These are phyloP conservation scores for Pherbina coryleti DNA, from an alignment of 2,888 invertebrate species.

Conservation along the genomic window DNA sequence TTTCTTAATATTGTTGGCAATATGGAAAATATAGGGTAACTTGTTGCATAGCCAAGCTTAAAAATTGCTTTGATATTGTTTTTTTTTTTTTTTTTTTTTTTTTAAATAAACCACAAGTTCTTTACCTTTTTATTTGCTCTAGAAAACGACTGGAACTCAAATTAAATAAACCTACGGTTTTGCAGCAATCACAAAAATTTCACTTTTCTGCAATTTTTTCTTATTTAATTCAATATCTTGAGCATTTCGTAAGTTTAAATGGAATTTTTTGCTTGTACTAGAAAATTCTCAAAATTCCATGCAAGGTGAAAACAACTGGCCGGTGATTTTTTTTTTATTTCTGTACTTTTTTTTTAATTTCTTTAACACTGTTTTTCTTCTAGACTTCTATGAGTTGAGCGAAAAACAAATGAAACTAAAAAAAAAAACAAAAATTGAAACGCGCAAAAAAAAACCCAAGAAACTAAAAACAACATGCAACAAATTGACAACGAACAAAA, in stretches of 20 bases:
- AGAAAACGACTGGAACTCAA: too few relatives aligned
- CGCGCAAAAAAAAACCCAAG: conserved; percentile 3
- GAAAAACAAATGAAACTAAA: background rate
- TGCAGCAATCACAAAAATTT: background rate
- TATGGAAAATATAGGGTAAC: too few relatives aligned
- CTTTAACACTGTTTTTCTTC: conserved; percentile 15
- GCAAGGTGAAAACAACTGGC: too few relatives aligned
- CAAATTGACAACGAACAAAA: conserved; percentile 9
- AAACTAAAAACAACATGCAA: conserved; percentile 12
- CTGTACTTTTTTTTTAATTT: conserved; percentile 28
- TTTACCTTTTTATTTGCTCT: background rate
- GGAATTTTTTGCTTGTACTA: conserved; percentile 53
- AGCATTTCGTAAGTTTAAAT: conserved; percentile 47
- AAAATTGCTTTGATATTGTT: background rate
- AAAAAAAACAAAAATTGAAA: background rate
- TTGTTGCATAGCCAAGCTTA: too few relatives aligned
- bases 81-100: background rate
- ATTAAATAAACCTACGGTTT: too few relatives aligned
- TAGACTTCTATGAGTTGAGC: conserved; percentile 6
- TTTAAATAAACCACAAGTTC: background rate
- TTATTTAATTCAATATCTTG: background rate
- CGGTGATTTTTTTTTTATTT: background rate
- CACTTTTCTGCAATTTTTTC: background rate
- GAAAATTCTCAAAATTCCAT: background rate
- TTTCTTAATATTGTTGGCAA: too few relatives aligned